Percentiles rank a stretch among this genome's conserved stretches.
Conservation (phyloP, 2,888 invertebrate genomes). For the Drosophila paucipuncta region DNA sequence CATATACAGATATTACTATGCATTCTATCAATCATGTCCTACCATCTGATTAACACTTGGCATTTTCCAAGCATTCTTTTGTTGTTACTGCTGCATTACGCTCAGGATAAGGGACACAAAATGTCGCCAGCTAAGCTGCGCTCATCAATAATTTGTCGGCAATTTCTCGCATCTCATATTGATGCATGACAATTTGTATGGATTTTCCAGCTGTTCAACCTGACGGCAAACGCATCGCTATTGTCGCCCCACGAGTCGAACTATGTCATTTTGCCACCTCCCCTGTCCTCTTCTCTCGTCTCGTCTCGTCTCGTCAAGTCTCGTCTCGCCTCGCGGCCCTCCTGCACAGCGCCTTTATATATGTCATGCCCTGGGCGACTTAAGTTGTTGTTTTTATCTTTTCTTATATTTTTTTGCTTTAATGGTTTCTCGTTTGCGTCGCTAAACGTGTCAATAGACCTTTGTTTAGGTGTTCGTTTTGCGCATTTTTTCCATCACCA, state of each 20-base stretch:
- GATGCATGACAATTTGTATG: conserved; percentile 69
- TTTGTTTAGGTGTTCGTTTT: conserved; percentile 22
- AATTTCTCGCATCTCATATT: conserved; percentile 65
- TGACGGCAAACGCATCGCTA: conserved; percentile 29
- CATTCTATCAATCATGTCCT: conserved; percentile 29
- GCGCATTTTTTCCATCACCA: background rate
- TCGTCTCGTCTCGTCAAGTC: background rate
- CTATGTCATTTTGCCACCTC: conserved; percentile 4
- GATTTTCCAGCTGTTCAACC: conserved; percentile 57
- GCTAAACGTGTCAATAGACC: conserved; percentile 54
- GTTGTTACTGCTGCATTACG: background rate
- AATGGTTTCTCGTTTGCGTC: conserved; percentile 41
- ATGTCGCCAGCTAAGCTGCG: conserved; percentile 42
- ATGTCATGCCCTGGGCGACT: background rate
- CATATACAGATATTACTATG: conserved; percentile 32
- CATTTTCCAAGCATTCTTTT: conserved; percentile 11
- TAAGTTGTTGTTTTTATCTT: conserved; percentile 1
- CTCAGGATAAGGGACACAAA: conserved; percentile 17
- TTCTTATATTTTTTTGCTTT: conserved; percentile 12
- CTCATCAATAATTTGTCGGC: conserved; percentile 72
- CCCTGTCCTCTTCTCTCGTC: background rate
- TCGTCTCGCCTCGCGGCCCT: background rate
- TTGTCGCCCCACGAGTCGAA: conserved; percentile 7
- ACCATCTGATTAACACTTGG: conserved; percentile 53
- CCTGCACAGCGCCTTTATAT: background rate